Evolutionary conservation across 2,797 vertebrate genomes (phyloP).

Genomic region (Neoniphon sammara): DNA sequence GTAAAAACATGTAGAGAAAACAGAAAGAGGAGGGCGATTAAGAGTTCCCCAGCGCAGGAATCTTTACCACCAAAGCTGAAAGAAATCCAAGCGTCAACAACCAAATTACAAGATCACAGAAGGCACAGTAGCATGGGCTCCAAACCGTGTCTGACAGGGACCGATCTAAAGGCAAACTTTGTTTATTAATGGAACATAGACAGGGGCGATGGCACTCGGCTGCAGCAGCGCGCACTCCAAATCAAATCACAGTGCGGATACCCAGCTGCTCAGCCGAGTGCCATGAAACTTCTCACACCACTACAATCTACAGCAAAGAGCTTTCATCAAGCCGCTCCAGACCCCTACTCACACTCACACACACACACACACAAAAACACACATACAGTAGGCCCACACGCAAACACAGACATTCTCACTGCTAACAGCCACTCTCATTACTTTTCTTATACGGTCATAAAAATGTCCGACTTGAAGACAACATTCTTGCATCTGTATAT

Average conservation of each 20-base stretch:
- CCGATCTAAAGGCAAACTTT: conserved; percentile 72
- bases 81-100: conserved; percentile 70
- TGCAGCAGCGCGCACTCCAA: conserved; percentile 51
- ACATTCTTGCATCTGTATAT: conserved; percentile 7
- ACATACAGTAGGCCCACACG: too few relatives aligned
- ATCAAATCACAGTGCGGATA: background rate
- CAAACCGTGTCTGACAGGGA: conserved; percentile 58
- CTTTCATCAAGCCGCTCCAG: conserved; percentile 81
- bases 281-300: conserved; percentile 78
- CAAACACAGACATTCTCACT: conserved; percentile 7
- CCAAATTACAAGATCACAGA: conserved; percentile 47
- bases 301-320: conserved; percentile 76
- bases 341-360: conserved; percentile 68
- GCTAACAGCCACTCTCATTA: conserved; percentile 11
- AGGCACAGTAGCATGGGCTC: conserved; percentile 56
- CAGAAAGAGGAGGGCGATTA: conserved; percentile 50
- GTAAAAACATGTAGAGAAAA: conserved; percentile 27
- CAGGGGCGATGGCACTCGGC: conserved; percentile 77
- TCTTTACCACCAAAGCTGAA: conserved; percentile 71
- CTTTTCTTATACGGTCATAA: background rate
- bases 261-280: conserved; percentile 64
- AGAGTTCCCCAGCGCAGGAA: conserved; percentile 68
- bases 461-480: conserved; percentile 17
- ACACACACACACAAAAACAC: conserved; percentile 55
- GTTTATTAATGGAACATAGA: conserved; percentile 67